A percentile compares a stretch with the other conserved stretches of the same genome.
Conservation (phyloP, 2,797 vertebrate species). For the Kryptolebias ocellatus region DNA sequence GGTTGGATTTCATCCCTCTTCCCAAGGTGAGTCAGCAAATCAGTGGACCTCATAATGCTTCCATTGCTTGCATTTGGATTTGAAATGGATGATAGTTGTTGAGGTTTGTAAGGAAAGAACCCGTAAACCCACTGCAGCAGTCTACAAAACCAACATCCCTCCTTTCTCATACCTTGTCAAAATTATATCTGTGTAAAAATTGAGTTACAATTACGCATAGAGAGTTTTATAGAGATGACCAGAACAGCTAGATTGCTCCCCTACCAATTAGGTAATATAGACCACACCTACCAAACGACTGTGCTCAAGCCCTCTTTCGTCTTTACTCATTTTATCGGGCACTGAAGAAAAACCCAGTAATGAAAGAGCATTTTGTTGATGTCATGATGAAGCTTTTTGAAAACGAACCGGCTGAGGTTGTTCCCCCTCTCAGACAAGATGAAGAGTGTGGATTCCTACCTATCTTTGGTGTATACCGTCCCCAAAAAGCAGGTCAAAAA, state of each 20-base stretch:
- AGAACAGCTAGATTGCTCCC: slow-evolving; percentile 24
- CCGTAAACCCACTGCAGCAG: slow-evolving; percentile 36
- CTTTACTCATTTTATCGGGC: too few relatives aligned
- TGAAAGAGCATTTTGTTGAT: slow-evolving; percentile 14
- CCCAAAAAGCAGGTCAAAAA: background rate
- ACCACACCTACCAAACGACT: slow-evolving; percentile 7
- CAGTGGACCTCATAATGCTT: slow-evolving; percentile 14
- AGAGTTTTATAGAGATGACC: slow-evolving; percentile 13
- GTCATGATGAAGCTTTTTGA: background rate
- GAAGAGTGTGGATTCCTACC: slow-evolving; percentile 7
- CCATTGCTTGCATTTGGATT: slow-evolving; percentile 16
- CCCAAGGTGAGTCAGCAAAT: slow-evolving; percentile 38
- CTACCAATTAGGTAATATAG: slow-evolving; percentile 26
- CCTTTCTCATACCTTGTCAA: slow-evolving; percentile 1
- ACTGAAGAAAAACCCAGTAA: slow-evolving; percentile 10
- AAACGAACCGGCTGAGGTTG: slow-evolving; percentile 5
- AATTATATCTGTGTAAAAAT: background rate
- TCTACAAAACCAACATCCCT: slow-evolving; percentile 22
- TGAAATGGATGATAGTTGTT: slow-evolving; percentile 31
- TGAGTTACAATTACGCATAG: slow-evolving; percentile 8
- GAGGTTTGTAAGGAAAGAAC: slow-evolving; percentile 12
- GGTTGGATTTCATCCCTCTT: slow-evolving; percentile 45
- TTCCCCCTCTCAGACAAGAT: background rate
- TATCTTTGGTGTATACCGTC: background rate
- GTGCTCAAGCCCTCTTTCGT: too few relatives aligned